Evolutionary conservation across 2,797 vertebrate genomes (phyloP), one percentile per base, ranked within the genome.

Genomic region (Labroides dimidiatus): DNA sequence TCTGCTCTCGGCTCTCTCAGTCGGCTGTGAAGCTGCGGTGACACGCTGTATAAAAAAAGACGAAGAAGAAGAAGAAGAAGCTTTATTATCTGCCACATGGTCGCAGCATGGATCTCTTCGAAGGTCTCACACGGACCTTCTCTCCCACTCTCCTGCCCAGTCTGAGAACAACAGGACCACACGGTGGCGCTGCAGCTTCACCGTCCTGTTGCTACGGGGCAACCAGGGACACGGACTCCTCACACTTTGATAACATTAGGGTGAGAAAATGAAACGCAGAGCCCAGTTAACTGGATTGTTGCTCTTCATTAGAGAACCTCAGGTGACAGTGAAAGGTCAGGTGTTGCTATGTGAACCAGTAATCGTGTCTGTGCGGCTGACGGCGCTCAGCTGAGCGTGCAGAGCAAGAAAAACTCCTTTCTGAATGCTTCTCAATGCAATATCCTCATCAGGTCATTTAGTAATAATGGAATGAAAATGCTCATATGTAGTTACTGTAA

Each of bases 101-200:
- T 59, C 72, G 4, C 66, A 74, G 45, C 61, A 39, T 81, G 39
- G 53, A 64, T 60, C 55, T 60, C 51, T 57, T 61, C 5, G 14
- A 36, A 37, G 30, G 39, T 65, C 66, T 66, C 16, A 9, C 10
- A 14, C 72, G 62, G 71, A 64, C 63, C 61, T 62, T 62, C 55
- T 49, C 37, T 81, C 64, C 64, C 64, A 71, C 55, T 49, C 37
- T 81, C 64, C 64, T 61, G 69, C 54, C 12, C 64, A 36, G 17
- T 62, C 53, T 49, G 45, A 75, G 53, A 19, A 20, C 19, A 42
- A 20, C 47, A 10, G 14, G 43, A 56, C 82, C 92, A 89, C 42
- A 2, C 52, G 80, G 84, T 64, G 90, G 87, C 78, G 47, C 80
- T 87, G 80, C 17, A 56, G 75, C 65, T 42, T 76, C 84, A 76